phyloP scores from a whole-genome alignment of 2,113 vertebrate species.

The Corapipo altera region DNA sequence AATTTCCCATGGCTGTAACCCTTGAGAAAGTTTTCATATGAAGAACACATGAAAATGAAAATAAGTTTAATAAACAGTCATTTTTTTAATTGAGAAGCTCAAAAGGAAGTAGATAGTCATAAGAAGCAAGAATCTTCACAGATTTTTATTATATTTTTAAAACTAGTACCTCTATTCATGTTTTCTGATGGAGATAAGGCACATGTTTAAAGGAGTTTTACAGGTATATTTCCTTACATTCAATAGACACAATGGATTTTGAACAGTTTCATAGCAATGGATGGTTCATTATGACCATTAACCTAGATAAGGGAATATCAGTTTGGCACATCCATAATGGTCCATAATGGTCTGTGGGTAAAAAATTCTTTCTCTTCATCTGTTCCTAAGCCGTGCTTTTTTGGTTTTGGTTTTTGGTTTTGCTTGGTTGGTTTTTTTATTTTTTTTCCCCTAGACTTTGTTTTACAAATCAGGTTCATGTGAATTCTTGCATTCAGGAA shows the following conservation, averaged over 20 bases:
- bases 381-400: background rate
- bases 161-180: background rate
- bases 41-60: background rate
- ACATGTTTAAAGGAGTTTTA: constrained; percentile 7
- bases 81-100: background rate
- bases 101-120: background rate
- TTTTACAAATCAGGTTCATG: background rate
- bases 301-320: constrained; percentile 14
- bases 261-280: constrained; percentile 52
- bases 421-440: background rate
- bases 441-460: background rate
- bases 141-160: background rate
- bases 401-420: background rate
- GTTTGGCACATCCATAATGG: constrained; percentile 12
- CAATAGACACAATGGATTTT: constrained; percentile 47
- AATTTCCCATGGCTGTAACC: background rate
- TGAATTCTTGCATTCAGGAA: background rate
- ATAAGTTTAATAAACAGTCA: background rate
- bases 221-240: constrained; percentile 45
- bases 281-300: constrained; percentile 36
- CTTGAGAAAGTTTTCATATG: background rate
- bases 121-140: background rate
- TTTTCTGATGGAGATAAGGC: constrained; percentile 9
- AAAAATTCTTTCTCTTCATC: constrained; percentile 13
- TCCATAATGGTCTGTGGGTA: background rate